Percentiles rank a stretch among this genome's conserved stretches.
Evolutionary conservation across 2,113 vertebrate genomes (phyloP).

Genomic region (Odocoileus hemionus): DNA sequence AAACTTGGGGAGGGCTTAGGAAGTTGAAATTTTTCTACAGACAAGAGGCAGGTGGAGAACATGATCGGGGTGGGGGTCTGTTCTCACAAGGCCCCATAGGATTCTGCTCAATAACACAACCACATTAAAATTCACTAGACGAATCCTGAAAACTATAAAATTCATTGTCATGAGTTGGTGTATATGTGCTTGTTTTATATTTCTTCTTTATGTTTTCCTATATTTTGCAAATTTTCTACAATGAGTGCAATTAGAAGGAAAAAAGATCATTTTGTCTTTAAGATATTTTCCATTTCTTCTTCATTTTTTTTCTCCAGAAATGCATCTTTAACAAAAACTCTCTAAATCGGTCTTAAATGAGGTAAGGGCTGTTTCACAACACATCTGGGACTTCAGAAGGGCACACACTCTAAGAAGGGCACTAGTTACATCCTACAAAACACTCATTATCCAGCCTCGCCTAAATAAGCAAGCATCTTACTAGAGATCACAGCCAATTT

Average conservation of each 20-base stretch:
- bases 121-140: background rate
- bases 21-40: background rate
- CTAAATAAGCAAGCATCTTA: too few species aligned
- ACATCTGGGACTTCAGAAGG: background rate
- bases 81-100: background rate
- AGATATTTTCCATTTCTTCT: background rate
- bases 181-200: background rate
- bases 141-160: background rate
- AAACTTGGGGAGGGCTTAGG: background rate
- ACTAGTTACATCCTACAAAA: background rate
- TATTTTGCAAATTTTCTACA: background rate
- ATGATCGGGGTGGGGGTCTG: accelerated
- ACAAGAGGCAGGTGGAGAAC: background rate
- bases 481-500: background rate
- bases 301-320: background rate
- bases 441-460: background rate
- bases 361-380: background rate
- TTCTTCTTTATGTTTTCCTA: background rate
- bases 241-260: background rate
- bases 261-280: background rate
- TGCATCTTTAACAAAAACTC: background rate
- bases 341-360: background rate
- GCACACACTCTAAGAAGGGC: background rate
- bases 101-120: background rate
- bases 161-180: too few species aligned